phyloP scores from a whole-genome alignment of 2,113 vertebrate species.

The Pseudopodoces humilis region DNA sequence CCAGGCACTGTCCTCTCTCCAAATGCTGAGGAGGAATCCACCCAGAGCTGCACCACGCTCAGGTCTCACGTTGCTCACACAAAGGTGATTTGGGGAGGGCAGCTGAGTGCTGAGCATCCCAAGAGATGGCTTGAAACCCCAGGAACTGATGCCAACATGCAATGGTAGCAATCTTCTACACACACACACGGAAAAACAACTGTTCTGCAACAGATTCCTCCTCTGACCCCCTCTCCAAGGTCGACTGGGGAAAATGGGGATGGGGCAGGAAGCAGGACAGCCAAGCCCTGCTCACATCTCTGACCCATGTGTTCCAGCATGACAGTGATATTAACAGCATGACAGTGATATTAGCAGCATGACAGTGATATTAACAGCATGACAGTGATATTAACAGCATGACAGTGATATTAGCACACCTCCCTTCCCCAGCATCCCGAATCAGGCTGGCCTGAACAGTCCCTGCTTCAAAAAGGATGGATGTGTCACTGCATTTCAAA shows the following conservation, averaged over 20 bases:
- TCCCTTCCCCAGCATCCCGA: not conserved
- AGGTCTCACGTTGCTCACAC: not conserved
- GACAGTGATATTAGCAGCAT: not conserved
- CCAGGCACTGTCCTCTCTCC: not conserved
- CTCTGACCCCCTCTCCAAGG: not conserved
- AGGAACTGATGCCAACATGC: not conserved
- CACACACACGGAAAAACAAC: not conserved
- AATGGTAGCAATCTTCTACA: not conserved
- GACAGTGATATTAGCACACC: not conserved
- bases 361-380: not conserved
- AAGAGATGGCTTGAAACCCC: rapidly evolving
- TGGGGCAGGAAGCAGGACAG: not conserved
- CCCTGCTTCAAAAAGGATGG: not conserved
- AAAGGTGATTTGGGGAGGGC: not conserved
- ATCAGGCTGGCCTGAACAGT: not conserved
- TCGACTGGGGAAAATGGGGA: rapidly evolving
- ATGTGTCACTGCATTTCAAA: not conserved
- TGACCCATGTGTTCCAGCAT: not conserved
- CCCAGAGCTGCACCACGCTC: not conserved
- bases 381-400: not conserved
- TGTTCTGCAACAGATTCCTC: not conserved
- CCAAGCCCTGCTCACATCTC: not conserved
- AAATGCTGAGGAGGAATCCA: not conserved
- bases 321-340: too few species aligned
- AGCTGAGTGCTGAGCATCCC: not conserved